A percentile compares a stretch with the other conserved stretches of the same genome.
Evolutionary conservation across 2,113 vertebrate genomes (phyloP).

Genomic region (Macrotus californicus): DNA sequence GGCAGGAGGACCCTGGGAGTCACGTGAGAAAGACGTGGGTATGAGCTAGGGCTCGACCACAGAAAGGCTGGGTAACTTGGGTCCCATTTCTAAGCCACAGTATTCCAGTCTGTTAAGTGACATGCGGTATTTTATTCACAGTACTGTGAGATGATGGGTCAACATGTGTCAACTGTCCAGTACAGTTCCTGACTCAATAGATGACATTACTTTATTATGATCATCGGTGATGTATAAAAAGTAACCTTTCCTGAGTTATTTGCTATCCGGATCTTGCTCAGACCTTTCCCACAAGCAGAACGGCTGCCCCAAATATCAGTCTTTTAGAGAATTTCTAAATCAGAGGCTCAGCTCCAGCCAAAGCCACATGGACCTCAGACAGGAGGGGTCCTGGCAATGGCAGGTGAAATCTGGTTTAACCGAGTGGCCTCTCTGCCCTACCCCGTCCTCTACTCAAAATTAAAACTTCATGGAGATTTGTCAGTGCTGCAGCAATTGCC

Average conservation of each 20-base stretch:
- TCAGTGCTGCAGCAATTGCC: neutral
- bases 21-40: rapidly evolving
- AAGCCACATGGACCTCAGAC: neutral
- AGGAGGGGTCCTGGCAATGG: rapidly evolving
- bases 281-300: neutral
- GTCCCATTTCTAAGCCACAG: neutral
- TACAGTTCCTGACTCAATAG: neutral
- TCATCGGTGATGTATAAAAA: neutral
- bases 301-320: neutral
- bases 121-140: neutral
- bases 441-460: neutral
- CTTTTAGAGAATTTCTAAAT: neutral
- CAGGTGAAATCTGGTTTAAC: neutral
- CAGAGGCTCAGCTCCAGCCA: neutral
- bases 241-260: neutral
- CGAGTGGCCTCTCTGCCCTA: neutral
- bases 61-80: neutral
- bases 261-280: neutral
- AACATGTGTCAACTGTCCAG: too few species aligned
- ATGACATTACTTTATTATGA: neutral
- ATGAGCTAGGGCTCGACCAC: rapidly evolving
- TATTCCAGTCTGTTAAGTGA: neutral
- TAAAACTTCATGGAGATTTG: neutral
- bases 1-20: neutral
- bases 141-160: rapidly evolving